Percentiles rank a stretch among this genome's conserved stretches.
Conservation (phyloP, 1,140 invertebrate species). For the Anastrepha obliqua region DNA sequence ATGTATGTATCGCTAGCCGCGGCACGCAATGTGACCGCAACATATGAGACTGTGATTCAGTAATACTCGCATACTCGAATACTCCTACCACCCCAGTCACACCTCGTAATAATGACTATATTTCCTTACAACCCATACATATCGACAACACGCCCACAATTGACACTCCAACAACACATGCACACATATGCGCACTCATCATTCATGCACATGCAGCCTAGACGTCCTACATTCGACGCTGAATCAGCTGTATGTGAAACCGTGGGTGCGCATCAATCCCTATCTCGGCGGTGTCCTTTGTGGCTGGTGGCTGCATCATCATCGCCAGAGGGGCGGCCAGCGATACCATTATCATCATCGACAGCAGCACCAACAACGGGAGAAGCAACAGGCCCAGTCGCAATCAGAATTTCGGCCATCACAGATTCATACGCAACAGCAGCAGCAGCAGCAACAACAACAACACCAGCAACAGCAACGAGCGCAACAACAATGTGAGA, state of each 20-base stretch:
- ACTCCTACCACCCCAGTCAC: neutral
- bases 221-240: conserved; percentile 58
- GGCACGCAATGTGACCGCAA: neutral
- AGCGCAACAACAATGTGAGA: conserved; percentile 19
- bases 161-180: too few species aligned
- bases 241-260: conserved; percentile 60
- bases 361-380: conserved; percentile 24
- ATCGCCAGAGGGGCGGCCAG: neutral
- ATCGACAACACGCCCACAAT: too few species aligned
- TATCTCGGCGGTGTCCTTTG: conserved; percentile 58
- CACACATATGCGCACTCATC: neutral
- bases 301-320: conserved; percentile 58
- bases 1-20: neutral
- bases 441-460: neutral
- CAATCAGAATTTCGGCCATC: too few species aligned
- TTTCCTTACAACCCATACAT: neutral
- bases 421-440: neutral
- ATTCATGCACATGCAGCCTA: conserved; percentile 42
- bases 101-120: neutral
- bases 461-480: neutral
- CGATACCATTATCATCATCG: conserved; percentile 51
- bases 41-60: neutral
- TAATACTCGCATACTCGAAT: too few species aligned
- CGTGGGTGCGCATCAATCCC: conserved; percentile 59
- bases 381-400: neutral